Conservation (phyloP, 2,113 vertebrate species). For the Fulica atra region DNA sequence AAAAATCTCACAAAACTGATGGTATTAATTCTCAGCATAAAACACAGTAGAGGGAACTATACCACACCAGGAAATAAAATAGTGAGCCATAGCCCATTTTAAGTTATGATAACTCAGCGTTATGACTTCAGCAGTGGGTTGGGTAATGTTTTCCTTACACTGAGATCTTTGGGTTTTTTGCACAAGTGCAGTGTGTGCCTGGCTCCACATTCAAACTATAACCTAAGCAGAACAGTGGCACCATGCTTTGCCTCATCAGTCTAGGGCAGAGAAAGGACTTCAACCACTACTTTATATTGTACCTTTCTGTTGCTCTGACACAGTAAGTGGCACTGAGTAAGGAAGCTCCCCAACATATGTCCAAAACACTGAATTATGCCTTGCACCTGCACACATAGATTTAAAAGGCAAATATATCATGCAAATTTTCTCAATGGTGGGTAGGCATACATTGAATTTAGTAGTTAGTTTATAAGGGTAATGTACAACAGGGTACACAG, state of each 20-base stretch:
- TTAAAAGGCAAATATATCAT: background rate
- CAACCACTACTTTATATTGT: background rate
- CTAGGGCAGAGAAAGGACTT: background rate
- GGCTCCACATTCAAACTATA: background rate
- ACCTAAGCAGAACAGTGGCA: background rate
- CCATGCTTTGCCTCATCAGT: background rate
- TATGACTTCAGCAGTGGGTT: background rate
- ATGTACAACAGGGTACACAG: background rate
- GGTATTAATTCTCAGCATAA: background rate
- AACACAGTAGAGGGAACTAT: background rate
- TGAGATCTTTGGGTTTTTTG: background rate
- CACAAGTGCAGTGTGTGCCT: background rate
- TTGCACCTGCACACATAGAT: background rate
- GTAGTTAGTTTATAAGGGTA: background rate
- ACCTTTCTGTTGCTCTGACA: background rate
- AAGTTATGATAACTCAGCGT: background rate
- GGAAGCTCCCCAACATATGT: background rate
- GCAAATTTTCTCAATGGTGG: background rate
- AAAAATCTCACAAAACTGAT: background rate
- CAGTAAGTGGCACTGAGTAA: background rate
- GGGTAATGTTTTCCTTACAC: background rate
- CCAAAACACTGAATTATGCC: background rate
- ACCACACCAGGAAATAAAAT: background rate
- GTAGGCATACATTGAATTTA: background rate
- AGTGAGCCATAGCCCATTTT: accelerated